A percentile compares a stretch with the other conserved stretches of the same genome.
phyloP scores from a whole-genome alignment of 2,797 vertebrate genomes.

The Alcedo atthis region DNA sequence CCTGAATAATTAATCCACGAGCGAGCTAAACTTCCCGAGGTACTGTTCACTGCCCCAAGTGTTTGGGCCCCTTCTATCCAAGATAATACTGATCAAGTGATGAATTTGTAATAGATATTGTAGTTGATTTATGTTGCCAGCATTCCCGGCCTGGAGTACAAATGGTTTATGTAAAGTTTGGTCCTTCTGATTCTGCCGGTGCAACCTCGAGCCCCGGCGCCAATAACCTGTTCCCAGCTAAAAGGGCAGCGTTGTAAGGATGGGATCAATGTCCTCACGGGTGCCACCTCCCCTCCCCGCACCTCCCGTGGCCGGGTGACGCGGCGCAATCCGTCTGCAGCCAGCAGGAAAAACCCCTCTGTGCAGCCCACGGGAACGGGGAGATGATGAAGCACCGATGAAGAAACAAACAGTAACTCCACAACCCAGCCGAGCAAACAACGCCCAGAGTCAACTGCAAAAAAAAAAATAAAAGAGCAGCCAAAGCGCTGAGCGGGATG shows the following conservation, averaged over 20 bases:
- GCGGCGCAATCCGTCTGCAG: conserved; percentile 32
- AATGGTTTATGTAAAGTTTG: conserved; percentile 86
- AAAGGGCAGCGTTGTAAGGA: conserved; percentile 84
- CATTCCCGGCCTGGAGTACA: conserved; percentile 77
- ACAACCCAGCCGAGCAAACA: conserved; percentile 5
- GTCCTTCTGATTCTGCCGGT: conserved; percentile 78
- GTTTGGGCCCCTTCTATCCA: conserved; percentile 82
- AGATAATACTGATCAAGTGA: conserved; percentile 74
- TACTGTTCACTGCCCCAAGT: conserved; percentile 84
- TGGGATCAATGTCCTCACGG: conserved; percentile 79
- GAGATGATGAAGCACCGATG: conserved; percentile 49
- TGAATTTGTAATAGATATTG: conserved; percentile 80
- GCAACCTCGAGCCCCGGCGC: conserved; percentile 41
- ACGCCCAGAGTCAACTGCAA: conserved; percentile 39
- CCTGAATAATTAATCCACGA: conserved; percentile 91
- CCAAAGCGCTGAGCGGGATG: not conserved
- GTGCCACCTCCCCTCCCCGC: conserved; percentile 50
- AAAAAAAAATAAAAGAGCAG: not conserved
- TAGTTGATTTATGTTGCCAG: conserved; percentile 82
- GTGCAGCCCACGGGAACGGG: not conserved
- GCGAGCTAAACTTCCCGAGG: conserved; percentile 85
- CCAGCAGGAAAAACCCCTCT: not conserved
- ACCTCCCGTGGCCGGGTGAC: conserved; percentile 23
- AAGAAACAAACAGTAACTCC: conserved; percentile 60
- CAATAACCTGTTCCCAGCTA: conserved; percentile 78